Evolutionary conservation across 2,113 vertebrate species (phyloP).

Genomic region (Perca schrenkii): DNA sequence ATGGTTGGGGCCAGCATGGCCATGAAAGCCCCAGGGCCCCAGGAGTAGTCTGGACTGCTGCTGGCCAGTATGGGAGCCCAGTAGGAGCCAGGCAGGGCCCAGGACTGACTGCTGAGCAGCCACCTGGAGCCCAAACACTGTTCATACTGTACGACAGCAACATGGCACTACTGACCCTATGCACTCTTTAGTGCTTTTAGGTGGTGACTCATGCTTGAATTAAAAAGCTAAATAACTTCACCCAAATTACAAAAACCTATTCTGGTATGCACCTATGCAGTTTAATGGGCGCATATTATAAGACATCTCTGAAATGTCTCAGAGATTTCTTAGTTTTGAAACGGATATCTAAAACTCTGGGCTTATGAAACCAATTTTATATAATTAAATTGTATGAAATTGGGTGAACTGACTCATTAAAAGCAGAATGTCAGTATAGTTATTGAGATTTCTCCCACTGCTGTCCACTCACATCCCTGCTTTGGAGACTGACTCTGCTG

Average conservation of each 20-base stretch:
- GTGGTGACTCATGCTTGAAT: constrained; percentile 11
- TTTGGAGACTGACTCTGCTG: constrained; percentile 75
- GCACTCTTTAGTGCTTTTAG: constrained; percentile 29
- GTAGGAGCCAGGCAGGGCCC: constrained; percentile 85
- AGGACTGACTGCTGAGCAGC: constrained; percentile 53
- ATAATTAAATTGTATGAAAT: constrained; percentile 18
- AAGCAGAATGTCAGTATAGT: background rate
- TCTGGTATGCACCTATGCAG: background rate
- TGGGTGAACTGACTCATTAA: constrained; percentile 32
- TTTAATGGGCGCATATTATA: constrained; percentile 24
- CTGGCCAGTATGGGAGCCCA: constrained; percentile 87
- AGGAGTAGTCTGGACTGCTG: constrained; percentile 87
- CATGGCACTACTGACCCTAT: constrained; percentile 23
- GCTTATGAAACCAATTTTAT: constrained; percentile 18
- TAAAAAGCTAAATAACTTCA: constrained; percentile 22
- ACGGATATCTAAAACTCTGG: constrained; percentile 14
- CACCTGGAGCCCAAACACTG: constrained; percentile 39
- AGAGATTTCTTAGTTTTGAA: background rate
- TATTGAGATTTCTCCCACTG: constrained; percentile 20
- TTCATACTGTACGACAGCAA: constrained; percentile 28
- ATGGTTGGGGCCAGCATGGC: constrained; percentile 99
- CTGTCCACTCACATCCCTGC: constrained; percentile 22
- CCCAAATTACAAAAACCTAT: background rate
- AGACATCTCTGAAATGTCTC: constrained; percentile 1
- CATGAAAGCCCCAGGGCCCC: constrained; percentile 92